A percentile compares a stretch with the other conserved stretches of the same genome.
Evolutionary conservation across 2,797 vertebrate species (phyloP).

Genomic region (Melanotaenia boesemani): DNA sequence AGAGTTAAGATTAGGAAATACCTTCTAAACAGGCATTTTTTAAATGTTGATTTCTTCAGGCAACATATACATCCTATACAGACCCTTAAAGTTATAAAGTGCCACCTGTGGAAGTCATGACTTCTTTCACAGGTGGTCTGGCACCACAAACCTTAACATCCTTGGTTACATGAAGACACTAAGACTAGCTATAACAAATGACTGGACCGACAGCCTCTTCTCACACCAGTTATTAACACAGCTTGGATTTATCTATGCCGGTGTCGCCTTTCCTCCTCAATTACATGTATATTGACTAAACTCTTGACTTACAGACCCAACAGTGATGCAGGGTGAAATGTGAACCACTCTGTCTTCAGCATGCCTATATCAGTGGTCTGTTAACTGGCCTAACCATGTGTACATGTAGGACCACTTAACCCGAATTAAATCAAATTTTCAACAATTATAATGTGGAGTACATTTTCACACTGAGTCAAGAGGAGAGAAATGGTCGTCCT

Average conservation of each 20-base stretch:
- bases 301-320: neutral
- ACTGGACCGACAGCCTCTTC: neutral
- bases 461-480: conserved; percentile 12
- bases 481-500: conserved; percentile 44
- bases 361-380: conserved; percentile 3
- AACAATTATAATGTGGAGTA: neutral
- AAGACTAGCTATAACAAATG: neutral
- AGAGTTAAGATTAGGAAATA: neutral
- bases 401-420: conserved; percentile 1
- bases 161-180: neutral
- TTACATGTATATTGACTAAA: neutral
- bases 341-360: neutral
- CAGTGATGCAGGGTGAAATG: neutral
- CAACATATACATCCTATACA: neutral
- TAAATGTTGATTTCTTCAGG: too few species aligned
- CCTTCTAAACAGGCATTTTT: neutral
- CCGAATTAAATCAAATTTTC: neutral
- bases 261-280: neutral
- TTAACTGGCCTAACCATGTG: conserved; percentile 7
- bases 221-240: neutral
- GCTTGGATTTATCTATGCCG: conserved; percentile 2
- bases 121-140: neutral
- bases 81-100: neutral
- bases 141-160: neutral
- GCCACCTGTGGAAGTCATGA: neutral